Conservation (phyloP, 2,113 vertebrate species). For the Cervus canadensis region DNA sequence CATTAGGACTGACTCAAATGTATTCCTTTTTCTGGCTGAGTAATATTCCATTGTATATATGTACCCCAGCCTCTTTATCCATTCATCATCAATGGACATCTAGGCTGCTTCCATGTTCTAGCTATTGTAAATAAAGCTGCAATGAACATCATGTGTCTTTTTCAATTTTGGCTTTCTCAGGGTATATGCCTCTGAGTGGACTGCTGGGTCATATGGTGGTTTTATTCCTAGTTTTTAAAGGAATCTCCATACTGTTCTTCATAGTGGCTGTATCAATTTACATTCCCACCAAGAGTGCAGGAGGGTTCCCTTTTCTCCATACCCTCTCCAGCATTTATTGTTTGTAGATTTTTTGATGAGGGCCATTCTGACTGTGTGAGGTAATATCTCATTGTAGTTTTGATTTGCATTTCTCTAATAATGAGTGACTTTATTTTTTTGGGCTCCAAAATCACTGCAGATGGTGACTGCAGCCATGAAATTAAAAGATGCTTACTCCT, state of each 20-base stretch:
- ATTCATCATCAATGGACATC: fast-evolving
- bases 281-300: not conserved
- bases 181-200: not conserved
- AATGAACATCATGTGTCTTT: not conserved
- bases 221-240: not conserved
- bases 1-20: not conserved
- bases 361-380: not conserved
- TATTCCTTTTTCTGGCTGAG: not conserved
- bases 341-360: not conserved
- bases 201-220: not conserved
- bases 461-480: not conserved
- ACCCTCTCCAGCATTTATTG: not conserved
- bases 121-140: not conserved
- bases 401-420: not conserved
- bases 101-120: not conserved
- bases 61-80: not conserved
- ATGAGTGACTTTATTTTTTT: not conserved
- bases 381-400: not conserved
- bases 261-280: not conserved
- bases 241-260: not conserved
- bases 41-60: not conserved
- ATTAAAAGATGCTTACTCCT: not conserved
- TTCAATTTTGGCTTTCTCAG: not conserved
- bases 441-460: not conserved
- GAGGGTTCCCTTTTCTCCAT: not conserved